Base-by-base conservation (phyloP, 2,888 invertebrate genomes). In the Baccha elongata region DNA sequence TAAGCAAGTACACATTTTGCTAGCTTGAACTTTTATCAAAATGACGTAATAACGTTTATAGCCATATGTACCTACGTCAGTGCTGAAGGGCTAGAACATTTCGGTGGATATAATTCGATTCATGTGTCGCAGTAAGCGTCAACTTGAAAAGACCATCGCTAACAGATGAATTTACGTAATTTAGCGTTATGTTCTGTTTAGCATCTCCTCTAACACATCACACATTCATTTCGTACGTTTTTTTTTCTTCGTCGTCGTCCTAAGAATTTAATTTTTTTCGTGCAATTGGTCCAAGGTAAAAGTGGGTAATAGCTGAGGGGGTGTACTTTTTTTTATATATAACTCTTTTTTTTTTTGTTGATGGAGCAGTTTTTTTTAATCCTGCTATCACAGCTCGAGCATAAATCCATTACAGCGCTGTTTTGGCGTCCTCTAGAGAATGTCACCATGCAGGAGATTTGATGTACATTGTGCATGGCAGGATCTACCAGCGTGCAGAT, bases 281-380 rank as follows among this genome's bases (percentile, higher is more conserved):
- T 71, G 10, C 21, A 67, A 65, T 48, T 58, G 52, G 58, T 37
- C 35, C 67, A 50, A 37, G 48, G 35, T 55, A 53, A 46, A 15
- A 23, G 19, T 44, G 37, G 29, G 17, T 17, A 19, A 8, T 21
- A 46, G 44, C 19, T 21, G 58, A 10, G 58, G 15, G 58, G n/a
- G 42, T 15, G 42, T 40, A 40, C 35, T 40, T 40, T 40, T 29
- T n/a, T 42, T n/a, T 32, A 44, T 23, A 40, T 21, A 23, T 26
- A 52, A 68, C 35, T 65, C 69, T 78, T 71, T 81, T 76, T 71
- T 65, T 74, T 78, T 71, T 81, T 76, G 75, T 72, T 55, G 71
- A 62, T 60, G 44, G n/a, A 52, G 50, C 65, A 23, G 67, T 32
- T 52, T 44, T 42, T 40, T 48, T 48, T 21, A 11, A 4, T 23